Percentiles rank a stretch among this genome's conserved stretches.
phyloP scores from a whole-genome alignment of 2,888 invertebrate genomes.

The Dermolepida albohirtum region DNA sequence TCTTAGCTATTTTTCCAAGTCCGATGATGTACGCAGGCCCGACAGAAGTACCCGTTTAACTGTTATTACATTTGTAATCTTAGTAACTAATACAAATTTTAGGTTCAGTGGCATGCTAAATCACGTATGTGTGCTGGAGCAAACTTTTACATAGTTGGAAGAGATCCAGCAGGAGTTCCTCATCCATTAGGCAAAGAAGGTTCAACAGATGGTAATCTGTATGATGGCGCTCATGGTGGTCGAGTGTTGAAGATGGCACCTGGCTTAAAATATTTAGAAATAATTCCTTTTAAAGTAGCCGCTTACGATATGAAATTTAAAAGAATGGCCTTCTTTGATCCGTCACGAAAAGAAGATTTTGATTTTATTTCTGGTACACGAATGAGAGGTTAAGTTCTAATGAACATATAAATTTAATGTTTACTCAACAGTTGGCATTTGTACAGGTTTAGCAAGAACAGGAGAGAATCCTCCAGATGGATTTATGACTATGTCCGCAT shows the following conservation, averaged over 20 bases:
- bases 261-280: slow-evolving; percentile 89
- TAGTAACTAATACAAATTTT: neutral
- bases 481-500: slow-evolving; percentile 95
- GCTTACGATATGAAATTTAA: slow-evolving; percentile 89
- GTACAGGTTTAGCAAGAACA: slow-evolving; percentile 73
- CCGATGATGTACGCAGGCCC: slow-evolving; percentile 99
- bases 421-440: neutral
- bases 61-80: neutral
- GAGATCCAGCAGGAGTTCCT: slow-evolving; percentile 97
- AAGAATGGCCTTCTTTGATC: slow-evolving; percentile 94
- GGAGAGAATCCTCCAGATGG: slow-evolving; percentile 93
- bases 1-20: slow-evolving; percentile 96
- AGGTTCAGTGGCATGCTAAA: slow-evolving; percentile 87
- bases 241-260: slow-evolving; percentile 92
- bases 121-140: slow-evolving; percentile 95
- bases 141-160: slow-evolving; percentile 96
- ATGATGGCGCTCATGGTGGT: slow-evolving; percentile 91
- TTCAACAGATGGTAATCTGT: slow-evolving; percentile 82
- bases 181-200: slow-evolving; percentile 77
- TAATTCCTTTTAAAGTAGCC: slow-evolving; percentile 97
- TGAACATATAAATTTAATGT: neutral
- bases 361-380: slow-evolving; percentile 95
- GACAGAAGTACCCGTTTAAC: slow-evolving; percentile 78
- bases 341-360: slow-evolving; percentile 88
- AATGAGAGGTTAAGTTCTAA: slow-evolving; percentile 78